Evolutionary conservation across 2,113 vertebrate species (phyloP), one percentile per base, ranked within the genome.

Genomic region (Candoia aspera): DNA sequence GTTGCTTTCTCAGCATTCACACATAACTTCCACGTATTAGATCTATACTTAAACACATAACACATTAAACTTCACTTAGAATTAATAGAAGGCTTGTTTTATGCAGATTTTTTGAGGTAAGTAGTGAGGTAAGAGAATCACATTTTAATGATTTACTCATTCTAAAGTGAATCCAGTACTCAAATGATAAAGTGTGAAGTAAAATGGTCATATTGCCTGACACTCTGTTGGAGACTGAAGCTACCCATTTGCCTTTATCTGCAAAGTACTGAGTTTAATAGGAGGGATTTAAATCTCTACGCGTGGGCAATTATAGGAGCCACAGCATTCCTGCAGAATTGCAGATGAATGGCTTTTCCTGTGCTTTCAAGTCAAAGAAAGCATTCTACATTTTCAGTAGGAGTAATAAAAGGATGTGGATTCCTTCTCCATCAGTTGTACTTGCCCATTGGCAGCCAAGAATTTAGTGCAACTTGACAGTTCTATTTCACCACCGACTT

Each of bases 331-430:
- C 42, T 84, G 2, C 84, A 15, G 37, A 37, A 53, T 62, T 92
- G 49, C 60, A 89, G 21, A 87, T 87, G 73, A 93, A 87, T 2
- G 57, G 73, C 88, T 37, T 88, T 2, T 90, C 24, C 59, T 54
- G 8, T 53, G 60, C 90, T 33, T 37, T 95, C 87, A 94, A 53
- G 86, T 90, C 60, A 90, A 49, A 87, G 37, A 57, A 85, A 68
- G 53, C 62, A 60, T 21, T 92, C 42, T 91, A 29, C 58, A n/a
- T 93, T 94, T 95, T 91, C 68, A 46, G 49, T 89, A 62, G 19
- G 54, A 93, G 0, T 64, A 93, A 62, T 91, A 53, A 87, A 90
- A 91, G 10, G 92, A 90, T 91, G n/a, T 92, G 83, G 21, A 87
- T 11, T 57, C 95, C 95, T 91, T 54, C 62, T 90, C 93, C 42